Conservation (phyloP, 2,888 invertebrate species). For the Tachina lurida region DNA sequence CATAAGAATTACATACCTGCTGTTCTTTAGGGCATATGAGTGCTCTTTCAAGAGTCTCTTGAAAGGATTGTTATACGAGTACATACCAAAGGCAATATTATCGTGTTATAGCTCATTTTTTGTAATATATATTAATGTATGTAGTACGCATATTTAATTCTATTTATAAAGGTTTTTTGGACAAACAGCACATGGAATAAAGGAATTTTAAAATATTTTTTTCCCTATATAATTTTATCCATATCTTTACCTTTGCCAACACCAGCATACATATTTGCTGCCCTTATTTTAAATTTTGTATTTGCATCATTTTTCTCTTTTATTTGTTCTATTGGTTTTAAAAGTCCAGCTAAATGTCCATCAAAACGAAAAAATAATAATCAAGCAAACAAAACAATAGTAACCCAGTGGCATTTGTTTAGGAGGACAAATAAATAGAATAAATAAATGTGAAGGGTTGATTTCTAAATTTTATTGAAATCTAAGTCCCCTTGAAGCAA, state of each 20-base stretch:
- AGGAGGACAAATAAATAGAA: neutral
- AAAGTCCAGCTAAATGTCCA: conserved; percentile 53
- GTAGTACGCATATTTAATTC: too few species aligned
- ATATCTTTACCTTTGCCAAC: neutral
- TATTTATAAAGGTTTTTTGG: neutral
- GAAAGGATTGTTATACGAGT: too few species aligned
- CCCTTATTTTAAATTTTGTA: neutral
- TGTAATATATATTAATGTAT: too few species aligned
- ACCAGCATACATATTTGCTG: neutral
- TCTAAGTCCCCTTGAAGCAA: neutral
- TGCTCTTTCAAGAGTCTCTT: too few species aligned
- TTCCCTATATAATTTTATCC: neutral
- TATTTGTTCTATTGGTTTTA: conserved; percentile 29
- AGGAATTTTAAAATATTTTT: neutral
- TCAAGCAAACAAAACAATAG: conserved; percentile 40
- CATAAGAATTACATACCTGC: too few species aligned
- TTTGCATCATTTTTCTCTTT: neutral
- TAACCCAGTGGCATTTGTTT: neutral
- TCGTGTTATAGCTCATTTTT: too few species aligned
- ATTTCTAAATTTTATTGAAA: neutral
- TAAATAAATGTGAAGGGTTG: conserved; percentile 29
- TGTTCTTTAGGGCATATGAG: too few species aligned
- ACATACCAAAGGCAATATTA: too few species aligned
- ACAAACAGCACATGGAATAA: conserved; percentile 9
- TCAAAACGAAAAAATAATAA: conserved; percentile 26